A percentile compares a stretch with the other conserved stretches of the same genome.
Conservation (phyloP, 2,888 invertebrate genomes). For the Pocota personata region DNA sequence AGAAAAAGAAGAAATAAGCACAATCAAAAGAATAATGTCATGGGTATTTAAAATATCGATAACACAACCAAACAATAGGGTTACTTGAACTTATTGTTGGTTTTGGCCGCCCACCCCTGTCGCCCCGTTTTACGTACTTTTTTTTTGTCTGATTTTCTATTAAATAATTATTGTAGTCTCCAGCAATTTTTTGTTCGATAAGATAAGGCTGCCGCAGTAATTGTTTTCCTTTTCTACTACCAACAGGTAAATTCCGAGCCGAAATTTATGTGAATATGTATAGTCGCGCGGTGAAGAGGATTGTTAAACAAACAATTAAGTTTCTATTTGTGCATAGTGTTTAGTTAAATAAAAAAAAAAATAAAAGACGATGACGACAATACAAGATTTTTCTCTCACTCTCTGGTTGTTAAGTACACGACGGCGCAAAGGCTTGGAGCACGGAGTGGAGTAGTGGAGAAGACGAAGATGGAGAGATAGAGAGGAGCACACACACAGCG, state of each 20-base stretch:
- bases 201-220: constrained; percentile 46
- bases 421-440: constrained; percentile 63
- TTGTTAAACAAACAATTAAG: constrained; percentile 66
- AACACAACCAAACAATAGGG: constrained; percentile 33
- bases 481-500: constrained; percentile 67
- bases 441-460: constrained; percentile 54
- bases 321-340: constrained; percentile 69
- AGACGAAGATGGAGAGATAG: constrained; percentile 44
- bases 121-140: constrained; percentile 20
- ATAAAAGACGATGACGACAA: constrained; percentile 40
- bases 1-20: constrained; percentile 6
- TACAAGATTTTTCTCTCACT: constrained; percentile 68
- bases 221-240: constrained; percentile 16
- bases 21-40: constrained; percentile 51
- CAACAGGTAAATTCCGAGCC: constrained; percentile 50
- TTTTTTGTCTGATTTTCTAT: constrained; percentile 10
- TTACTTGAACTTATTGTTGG: constrained; percentile 51
- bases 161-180: constrained; percentile 44
- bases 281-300: constrained; percentile 50
- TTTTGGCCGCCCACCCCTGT: neutral
- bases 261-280: constrained; percentile 6
- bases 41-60: constrained; percentile 53
- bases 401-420: constrained; percentile 65
- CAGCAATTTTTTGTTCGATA: constrained; percentile 24
- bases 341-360: constrained; percentile 30